These are phyloP conservation scores for human (Homo sapiens) DNA, from an alignment of 2,113 vertebrate genomes.

Conservation along the genomic window GRCh38 chr9:104957501-104958000, in stretches of 20 bases:
- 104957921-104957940: not conserved
- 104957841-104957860: not conserved
- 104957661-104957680: not conserved
- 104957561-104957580: constrained; percentile 50
- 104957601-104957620: not conserved
- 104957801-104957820: not conserved
- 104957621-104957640: not conserved
- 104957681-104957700: not conserved
- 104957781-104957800: not conserved
- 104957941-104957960: too few species aligned
- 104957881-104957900: not conserved
- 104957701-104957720: not conserved
- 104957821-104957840: not conserved
- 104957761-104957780: not conserved
- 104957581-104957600: not conserved
- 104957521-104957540: not conserved
- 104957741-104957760: not conserved
- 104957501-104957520: not conserved
- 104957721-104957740: not conserved
- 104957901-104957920: not conserved
- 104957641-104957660: not conserved
- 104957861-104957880: not conserved
- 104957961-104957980: not conserved
- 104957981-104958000: not conserved
- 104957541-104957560: not conserved